A percentile compares a stretch with the other conserved stretches of the same genome.
These are phyloP conservation scores for Muscicapa adusta DNA, from an alignment of 2,113 vertebrate genomes.

Conservation along the genomic window DNA sequence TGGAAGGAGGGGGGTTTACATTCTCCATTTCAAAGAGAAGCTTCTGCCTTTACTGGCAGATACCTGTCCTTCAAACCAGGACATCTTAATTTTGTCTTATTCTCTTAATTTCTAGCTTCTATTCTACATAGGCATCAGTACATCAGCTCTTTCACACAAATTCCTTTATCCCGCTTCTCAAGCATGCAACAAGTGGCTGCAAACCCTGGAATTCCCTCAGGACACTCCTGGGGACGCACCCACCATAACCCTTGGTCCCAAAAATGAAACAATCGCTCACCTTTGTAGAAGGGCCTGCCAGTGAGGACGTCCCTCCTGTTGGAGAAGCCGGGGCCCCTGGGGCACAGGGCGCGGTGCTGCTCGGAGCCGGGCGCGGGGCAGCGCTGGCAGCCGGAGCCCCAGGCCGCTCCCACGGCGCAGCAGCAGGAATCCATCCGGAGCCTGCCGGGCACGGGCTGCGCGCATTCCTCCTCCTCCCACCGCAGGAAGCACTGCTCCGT, in stretches of 20 bases:
- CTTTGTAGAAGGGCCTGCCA: constrained; percentile 78
- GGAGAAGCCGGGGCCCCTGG: constrained; percentile 76
- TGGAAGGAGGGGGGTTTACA: no score
- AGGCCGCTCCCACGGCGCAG: constrained; percentile 75
- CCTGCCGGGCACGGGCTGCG: constrained; percentile 60
- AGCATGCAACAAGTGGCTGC: background rate
- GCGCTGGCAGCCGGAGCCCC: constrained; percentile 72
- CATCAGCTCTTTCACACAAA: background rate
- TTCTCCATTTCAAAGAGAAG: no score
- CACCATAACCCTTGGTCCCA: background rate
- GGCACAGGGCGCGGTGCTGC: constrained; percentile 69
- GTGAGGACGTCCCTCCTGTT: constrained; percentile 73
- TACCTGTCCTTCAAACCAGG: no score
- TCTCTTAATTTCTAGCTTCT: background rate
- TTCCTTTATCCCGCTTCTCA: background rate
- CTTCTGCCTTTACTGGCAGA: no score
- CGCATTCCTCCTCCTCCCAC: constrained; percentile 75
- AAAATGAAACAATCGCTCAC: background rate
- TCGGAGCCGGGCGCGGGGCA: constrained; percentile 67
- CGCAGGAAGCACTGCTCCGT: constrained; percentile 76
- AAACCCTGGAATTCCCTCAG: background rate
- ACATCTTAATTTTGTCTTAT: background rate
- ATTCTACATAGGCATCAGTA: background rate
- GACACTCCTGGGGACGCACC: no score
- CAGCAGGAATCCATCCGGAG: constrained; percentile 77